Base-by-base conservation (phyloP, 1,140 invertebrate genomes). In the Himalopsyche phryganea region DNA sequence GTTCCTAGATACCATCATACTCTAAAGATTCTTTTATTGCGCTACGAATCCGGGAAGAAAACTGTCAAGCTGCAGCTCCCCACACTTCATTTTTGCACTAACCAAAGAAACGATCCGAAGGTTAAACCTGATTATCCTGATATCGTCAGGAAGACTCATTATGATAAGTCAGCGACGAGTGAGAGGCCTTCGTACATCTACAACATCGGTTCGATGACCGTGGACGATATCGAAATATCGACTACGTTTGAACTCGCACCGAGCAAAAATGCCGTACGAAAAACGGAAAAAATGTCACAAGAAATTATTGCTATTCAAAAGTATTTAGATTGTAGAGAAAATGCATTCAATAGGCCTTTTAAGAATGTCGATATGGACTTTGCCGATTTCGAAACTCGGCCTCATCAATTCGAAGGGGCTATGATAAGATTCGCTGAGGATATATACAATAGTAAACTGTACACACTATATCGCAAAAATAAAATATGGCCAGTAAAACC, bases 1-100 rank as follows among this genome's bases (percentile, higher is more conserved):
- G 78, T 84, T 7, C 80, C 84, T 1, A 78, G 78, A 50, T 76
- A 80, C 41, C 78, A 83, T 66, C 76, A 73, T 51, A 75, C 71
- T 33, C 53, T 78, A 3, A 76, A 75, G 55, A 70, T 68, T 42
- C 65, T 76, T 15, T 50, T 78, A 36, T 67, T 67, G 51, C 69
- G 75, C 42, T 72, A 73, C 64, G 75, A 78, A 60, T 69, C 72
- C 3, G 71, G 65, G 17, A 70, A 72, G 64, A 67, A 69, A 36
- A 50, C 73, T 17, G 65, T 68, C 52, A 70, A 71, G 17, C 62
- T 72, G 6, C 59, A 69, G 40, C 61, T 75, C 0, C 65, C 72
- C 40, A 65, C 71, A 17, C 61, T 75, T 18, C 20, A 76, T 18
- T 78, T 76, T 54, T 78, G 76, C 56, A 64, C 76, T 9, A 78